A percentile compares a stretch with the other conserved stretches of the same genome.
phyloP scores from a whole-genome alignment of 2,113 vertebrate genomes.

The Pedetes capensis region DNA sequence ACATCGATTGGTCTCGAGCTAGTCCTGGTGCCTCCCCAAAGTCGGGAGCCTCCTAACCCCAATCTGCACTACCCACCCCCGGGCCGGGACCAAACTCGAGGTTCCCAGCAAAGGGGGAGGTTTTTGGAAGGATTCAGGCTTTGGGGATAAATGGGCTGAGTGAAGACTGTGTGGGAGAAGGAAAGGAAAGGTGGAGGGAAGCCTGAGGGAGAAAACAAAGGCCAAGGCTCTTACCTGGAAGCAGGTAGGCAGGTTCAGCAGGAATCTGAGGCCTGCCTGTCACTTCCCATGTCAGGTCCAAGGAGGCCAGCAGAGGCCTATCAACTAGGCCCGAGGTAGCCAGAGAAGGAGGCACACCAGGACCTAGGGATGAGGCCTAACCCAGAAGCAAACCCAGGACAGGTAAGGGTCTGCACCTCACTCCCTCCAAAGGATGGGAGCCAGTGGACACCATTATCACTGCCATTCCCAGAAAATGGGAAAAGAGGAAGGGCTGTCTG shows the following conservation, averaged over 20 bases:
- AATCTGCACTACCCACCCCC: not conserved
- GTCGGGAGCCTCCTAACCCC: not conserved
- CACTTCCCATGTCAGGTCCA: not conserved
- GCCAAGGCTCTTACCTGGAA: not conserved
- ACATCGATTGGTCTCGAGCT: not conserved
- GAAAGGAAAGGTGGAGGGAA: not conserved
- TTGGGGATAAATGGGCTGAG: not conserved
- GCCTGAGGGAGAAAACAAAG: not conserved
- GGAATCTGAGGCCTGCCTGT: not conserved
- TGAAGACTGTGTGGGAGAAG: not conserved
- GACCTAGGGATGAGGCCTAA: not conserved
- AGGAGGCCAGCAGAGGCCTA: not conserved
- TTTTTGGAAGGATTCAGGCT: conserved; percentile 1
- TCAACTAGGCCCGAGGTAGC: not conserved
- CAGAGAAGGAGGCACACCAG: not conserved
- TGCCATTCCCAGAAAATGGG: not conserved
- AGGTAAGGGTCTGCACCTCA: not conserved
- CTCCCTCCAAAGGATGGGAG: not conserved
- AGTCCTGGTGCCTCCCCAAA: not conserved
- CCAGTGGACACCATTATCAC: not conserved
- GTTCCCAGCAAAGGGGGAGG: not conserved
- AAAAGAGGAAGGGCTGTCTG: not conserved
- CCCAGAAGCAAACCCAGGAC: not conserved
- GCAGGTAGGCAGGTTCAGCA: not conserved
- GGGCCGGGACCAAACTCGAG: not conserved